A percentile compares a stretch with the other conserved stretches of the same genome.
Conservation (phyloP, 2,113 vertebrate genomes). For the Echinops telfairi region DNA sequence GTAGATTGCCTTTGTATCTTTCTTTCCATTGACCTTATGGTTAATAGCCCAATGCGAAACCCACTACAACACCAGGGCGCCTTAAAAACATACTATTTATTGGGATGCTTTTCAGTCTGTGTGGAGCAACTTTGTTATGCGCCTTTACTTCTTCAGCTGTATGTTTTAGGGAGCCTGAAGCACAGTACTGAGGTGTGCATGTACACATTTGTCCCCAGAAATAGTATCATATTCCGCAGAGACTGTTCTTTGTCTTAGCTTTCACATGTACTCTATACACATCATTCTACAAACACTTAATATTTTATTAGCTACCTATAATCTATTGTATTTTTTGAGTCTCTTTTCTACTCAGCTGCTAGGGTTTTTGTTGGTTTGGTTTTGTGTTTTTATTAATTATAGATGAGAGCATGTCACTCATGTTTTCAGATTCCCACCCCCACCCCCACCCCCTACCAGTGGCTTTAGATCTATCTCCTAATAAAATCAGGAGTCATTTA, state of each 20-base stretch:
- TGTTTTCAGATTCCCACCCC: background rate
- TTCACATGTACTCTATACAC: background rate
- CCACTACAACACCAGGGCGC: no score
- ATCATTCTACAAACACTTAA: slow-evolving; percentile 1
- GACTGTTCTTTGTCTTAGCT: no score
- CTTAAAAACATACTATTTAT: background rate
- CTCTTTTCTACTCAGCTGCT: background rate
- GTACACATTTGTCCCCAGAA: no score
- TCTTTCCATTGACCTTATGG: no score
- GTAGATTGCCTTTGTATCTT: no score
- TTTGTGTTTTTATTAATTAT: background rate
- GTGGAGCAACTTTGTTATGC: background rate
- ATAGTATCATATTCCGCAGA: no score
- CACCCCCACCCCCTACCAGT: background rate
- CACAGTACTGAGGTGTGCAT: background rate
- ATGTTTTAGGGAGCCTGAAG: background rate
- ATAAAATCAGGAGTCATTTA: background rate
- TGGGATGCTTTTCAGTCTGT: background rate
- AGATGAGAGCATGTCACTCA: background rate
- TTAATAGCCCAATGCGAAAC: no score
- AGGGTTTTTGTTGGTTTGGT: background rate
- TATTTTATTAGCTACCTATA: slow-evolving; percentile 26
- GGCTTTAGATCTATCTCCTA: background rate
- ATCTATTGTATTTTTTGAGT: background rate
- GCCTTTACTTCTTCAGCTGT: slow-evolving; percentile 2